These are phyloP conservation scores for Phalacrocorax aristotelis DNA, from an alignment of 2,113 vertebrate species.

Conservation along the genomic window DNA sequence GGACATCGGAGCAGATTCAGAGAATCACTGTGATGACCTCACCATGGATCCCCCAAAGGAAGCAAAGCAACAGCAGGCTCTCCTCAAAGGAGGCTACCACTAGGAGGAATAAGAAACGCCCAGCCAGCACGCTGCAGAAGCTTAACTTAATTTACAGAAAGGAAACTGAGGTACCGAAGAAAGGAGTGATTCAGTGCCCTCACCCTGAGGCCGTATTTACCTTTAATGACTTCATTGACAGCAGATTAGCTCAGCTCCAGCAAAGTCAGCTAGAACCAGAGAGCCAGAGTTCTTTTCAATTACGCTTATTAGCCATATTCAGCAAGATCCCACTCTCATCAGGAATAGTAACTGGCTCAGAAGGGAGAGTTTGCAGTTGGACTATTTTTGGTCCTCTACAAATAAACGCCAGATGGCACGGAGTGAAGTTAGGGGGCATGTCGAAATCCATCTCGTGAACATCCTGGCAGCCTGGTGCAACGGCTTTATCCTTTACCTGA, in stretches of 20 bases:
- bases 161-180: neutral
- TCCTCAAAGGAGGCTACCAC: no score
- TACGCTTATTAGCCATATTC: conserved; percentile 19
- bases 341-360: conserved; percentile 46
- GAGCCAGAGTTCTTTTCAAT: neutral
- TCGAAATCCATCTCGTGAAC: neutral
- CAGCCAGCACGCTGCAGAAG: neutral
- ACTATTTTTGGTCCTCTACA: conserved; percentile 42
- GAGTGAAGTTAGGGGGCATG: conserved; percentile 21
- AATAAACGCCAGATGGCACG: conserved; percentile 44
- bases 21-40: neutral
- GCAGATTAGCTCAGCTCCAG: neutral
- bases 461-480: neutral
- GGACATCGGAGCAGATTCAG: neutral
- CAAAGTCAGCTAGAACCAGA: neutral
- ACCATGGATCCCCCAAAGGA: neutral
- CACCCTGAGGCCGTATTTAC: neutral
- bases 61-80: neutral
- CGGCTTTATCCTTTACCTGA: neutral
- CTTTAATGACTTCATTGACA: neutral
- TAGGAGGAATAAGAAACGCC: neutral
- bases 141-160: neutral
- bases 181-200: neutral
- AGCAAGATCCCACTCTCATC: conserved; percentile 28
- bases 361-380: neutral